These are phyloP conservation scores for Saccostrea cuccullata DNA, from an alignment of 1,140 invertebrate species.

Conservation along the genomic window DNA sequence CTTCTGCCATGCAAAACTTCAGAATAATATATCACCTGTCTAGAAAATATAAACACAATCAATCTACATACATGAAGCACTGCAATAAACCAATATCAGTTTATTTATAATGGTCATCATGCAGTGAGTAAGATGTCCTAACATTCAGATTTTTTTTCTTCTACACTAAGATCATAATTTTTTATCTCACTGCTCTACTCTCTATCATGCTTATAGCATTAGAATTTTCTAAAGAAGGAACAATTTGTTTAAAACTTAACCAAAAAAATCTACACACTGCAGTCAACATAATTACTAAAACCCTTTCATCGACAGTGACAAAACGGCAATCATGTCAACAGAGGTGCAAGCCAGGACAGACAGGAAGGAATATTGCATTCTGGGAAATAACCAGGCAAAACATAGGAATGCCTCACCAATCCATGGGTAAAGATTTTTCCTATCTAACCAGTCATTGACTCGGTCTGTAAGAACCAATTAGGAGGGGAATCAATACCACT, in stretches of 20 bases:
- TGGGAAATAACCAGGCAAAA: conserved; percentile 20
- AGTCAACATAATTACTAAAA: conserved; percentile 25
- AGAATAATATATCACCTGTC: background rate
- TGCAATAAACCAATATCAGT: background rate
- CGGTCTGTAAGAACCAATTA: conserved; percentile 59
- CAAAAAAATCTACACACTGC: background rate
- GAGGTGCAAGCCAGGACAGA: conserved; percentile 38
- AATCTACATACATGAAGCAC: background rate
- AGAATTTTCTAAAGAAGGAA: background rate
- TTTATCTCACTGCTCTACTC: background rate
- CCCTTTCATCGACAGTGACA: background rate
- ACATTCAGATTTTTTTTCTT: background rate
- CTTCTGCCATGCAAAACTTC: background rate
- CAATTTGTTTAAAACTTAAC: background rate
- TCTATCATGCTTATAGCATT: conserved; percentile 11
- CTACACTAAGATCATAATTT: background rate
- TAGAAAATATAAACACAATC: background rate
- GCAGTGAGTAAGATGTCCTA: background rate
- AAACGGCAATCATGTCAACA: conserved; percentile 1
- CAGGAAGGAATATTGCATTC: conserved; percentile 33
- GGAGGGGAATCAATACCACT: background rate
- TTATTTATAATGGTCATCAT: background rate
- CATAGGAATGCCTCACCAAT: conserved; percentile 61
- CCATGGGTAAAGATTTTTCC: conserved; percentile 64
- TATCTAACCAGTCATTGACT: conserved; percentile 61